These are phyloP conservation scores for Catostylus mosaicus DNA, from an alignment of 30 jellyfish, hydroid and myxozoan genomes.

Conservation along the genomic window DNA sequence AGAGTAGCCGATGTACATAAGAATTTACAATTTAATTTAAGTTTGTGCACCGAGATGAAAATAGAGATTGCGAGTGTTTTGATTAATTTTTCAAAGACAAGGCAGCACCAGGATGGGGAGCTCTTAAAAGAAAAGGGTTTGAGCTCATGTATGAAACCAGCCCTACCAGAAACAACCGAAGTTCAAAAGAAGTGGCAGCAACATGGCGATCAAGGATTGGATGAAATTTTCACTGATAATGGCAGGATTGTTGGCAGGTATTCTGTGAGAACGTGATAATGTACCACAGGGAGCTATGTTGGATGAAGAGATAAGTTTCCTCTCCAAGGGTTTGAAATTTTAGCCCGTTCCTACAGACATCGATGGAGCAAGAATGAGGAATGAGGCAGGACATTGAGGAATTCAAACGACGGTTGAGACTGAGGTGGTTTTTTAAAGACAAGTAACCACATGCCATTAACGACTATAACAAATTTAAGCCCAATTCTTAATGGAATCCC, in stretches of 20 bases:
- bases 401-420: neutral
- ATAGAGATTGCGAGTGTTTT: no score
- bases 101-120: no score
- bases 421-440: neutral
- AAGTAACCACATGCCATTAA: neutral
- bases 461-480: neutral
- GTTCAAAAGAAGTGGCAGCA: no score
- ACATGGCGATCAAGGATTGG: no score
- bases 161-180: no score
- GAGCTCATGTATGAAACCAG: no score
- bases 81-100: no score
- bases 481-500: conserved; percentile 22
- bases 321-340: neutral
- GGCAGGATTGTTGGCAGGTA: neutral
- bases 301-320: neutral
- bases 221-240: neutral
- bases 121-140: no score
- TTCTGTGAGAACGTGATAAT: neutral
- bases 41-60: no score
- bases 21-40: no score
- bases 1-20: no score
- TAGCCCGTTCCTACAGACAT: neutral
- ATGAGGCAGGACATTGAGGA: neutral
- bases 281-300: neutral
- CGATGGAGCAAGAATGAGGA: neutral